A percentile compares a stretch with the other conserved stretches of the same genome.
Conservation (phyloP, 2,113 vertebrate species). For the Amphilophus citrinellus region DNA sequence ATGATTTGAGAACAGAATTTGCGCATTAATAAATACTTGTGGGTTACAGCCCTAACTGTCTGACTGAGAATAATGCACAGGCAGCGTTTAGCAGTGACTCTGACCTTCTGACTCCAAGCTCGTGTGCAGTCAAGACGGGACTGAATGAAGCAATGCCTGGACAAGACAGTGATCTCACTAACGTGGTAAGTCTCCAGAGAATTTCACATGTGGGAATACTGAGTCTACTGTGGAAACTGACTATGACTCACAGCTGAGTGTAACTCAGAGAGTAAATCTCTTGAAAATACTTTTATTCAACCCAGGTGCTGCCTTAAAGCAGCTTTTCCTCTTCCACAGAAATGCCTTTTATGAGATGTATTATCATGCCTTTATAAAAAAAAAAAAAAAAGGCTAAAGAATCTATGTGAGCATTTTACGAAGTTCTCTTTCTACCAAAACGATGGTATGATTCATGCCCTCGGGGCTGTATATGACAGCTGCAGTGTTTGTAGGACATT, state of each 20-base stretch:
- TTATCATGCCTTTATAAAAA: not conserved
- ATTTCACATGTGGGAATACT: slow-evolving; percentile 43
- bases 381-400: not conserved
- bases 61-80: not conserved
- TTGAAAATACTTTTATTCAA: not conserved
- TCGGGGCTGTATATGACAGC: not conserved
- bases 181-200: slow-evolving; percentile 38
- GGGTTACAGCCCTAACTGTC: not conserved
- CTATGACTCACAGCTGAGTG: slow-evolving; percentile 31
- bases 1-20: not conserved
- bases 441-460: not conserved
- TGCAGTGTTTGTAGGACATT: slow-evolving; percentile 9
- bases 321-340: not conserved
- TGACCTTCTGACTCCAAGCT: not conserved
- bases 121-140: not conserved
- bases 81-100: not conserved
- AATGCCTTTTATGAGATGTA: not conserved
- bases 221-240: slow-evolving; percentile 44
- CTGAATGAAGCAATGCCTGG: slow-evolving; percentile 14
- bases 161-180: slow-evolving; percentile 5
- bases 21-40: not conserved
- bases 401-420: not conserved
- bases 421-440: not conserved
- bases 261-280: not conserved
- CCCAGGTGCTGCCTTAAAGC: not conserved